phyloP scores from a whole-genome alignment of 1,140 invertebrate species.

The Nasonia longicornis region DNA sequence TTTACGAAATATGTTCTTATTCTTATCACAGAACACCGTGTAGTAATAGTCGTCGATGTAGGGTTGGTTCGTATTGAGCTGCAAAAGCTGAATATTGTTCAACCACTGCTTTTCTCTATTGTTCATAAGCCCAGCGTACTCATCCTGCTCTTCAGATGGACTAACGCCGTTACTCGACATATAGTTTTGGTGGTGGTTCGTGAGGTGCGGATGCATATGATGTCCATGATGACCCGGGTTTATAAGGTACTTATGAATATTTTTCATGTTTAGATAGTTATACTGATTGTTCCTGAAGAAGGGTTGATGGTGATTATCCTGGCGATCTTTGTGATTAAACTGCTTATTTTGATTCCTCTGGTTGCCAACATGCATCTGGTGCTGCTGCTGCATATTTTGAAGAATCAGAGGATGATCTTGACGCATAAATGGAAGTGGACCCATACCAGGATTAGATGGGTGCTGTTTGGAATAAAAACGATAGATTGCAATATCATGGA shows the following conservation, averaged over 20 bases:
- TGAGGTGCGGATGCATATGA: conserved; percentile 47
- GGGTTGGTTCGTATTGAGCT: conserved; percentile 87
- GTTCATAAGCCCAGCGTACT: conserved; percentile 92
- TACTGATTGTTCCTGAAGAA: conserved; percentile 67
- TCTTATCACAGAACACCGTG: conserved; percentile 71
- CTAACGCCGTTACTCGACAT: conserved; percentile 58
- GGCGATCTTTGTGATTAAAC: conserved; percentile 59
- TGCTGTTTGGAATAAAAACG: conserved; percentile 50
- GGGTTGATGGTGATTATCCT: conserved; percentile 57
- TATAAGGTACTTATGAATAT: conserved; percentile 58
- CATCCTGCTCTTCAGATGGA: conserved; percentile 73
- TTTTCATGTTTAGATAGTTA: conserved; percentile 60
- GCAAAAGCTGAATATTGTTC: conserved; percentile 90
- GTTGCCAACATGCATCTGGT: conserved; percentile 63
- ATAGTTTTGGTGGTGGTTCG: conserved; percentile 54
- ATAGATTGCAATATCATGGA: background rate
- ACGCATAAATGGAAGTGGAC: conserved; percentile 56
- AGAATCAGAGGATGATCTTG: conserved; percentile 60
- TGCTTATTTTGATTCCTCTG: conserved; percentile 63
- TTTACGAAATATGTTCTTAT: conserved; percentile 69
- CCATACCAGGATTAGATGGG: conserved; percentile 57
- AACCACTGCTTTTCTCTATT: conserved; percentile 92
- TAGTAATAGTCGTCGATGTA: conserved; percentile 91
- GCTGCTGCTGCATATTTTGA: conserved; percentile 56
- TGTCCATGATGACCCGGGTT: conserved; percentile 60